Percentiles rank a stretch among this genome's conserved stretches.
Conservation (phyloP, 2,797 vertebrate species). For the Rhinatrema bivittatum region DNA sequence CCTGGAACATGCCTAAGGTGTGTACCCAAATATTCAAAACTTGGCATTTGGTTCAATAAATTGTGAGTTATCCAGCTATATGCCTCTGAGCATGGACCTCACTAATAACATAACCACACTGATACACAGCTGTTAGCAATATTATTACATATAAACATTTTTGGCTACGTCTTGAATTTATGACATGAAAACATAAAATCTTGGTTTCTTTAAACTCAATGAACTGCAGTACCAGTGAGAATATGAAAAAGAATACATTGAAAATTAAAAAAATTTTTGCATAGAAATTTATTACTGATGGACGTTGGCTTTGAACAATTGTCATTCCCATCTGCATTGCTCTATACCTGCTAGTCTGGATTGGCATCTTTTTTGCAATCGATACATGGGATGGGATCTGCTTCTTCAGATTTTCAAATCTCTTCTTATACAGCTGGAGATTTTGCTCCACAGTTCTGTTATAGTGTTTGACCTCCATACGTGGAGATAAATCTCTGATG, state of each 20-base stretch:
- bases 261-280: conserved; percentile 86
- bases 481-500: conserved; percentile 38
- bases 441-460: conserved; percentile 73
- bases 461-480: conserved; percentile 77
- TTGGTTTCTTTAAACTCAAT: conserved; percentile 80
- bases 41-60: too few relatives aligned
- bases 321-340: conserved; percentile 60
- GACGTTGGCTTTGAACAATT: conserved; percentile 50
- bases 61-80: too few relatives aligned
- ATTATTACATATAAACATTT: conserved; percentile 86
- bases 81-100: too few relatives aligned
- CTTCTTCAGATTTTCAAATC: conserved; percentile 90
- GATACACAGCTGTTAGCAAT: conserved; percentile 82
- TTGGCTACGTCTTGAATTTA: too few relatives aligned
- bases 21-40: too few relatives aligned
- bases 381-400: conserved; percentile 80
- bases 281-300: conserved; percentile 69
- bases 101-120: conserved; percentile 85
- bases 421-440: conserved; percentile 83
- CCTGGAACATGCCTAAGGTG: too few relatives aligned
- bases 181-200: conserved; percentile 78
- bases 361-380: conserved; percentile 61
- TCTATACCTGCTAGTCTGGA: conserved; percentile 54
- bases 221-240: conserved; percentile 81
- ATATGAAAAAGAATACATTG: conserved; percentile 88